These are phyloP conservation scores for Yponomeuta malinellus DNA, from an alignment of 2,888 invertebrate genomes.

Conservation along the genomic window DNA sequence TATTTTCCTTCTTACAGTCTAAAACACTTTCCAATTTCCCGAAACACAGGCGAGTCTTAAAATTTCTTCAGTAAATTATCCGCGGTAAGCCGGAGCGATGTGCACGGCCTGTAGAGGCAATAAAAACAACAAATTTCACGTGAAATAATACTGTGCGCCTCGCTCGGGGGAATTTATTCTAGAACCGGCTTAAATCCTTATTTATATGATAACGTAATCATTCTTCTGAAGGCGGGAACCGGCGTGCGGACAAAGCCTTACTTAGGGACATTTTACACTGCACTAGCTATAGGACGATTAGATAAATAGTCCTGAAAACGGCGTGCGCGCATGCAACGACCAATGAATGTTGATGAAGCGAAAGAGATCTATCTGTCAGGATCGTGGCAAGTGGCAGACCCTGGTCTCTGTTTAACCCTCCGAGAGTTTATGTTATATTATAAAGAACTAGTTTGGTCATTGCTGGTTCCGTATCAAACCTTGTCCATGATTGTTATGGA, in stretches of 20 bases:
- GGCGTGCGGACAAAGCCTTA: not conserved
- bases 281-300: no score
- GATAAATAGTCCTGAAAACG: no score
- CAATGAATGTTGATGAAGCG: no score
- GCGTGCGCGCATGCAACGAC: no score
- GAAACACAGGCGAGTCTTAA: constrained; percentile 1
- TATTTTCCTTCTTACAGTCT: not conserved
- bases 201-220: constrained; percentile 42
- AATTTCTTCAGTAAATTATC: constrained; percentile 12
- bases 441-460: no score
- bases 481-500: no score
- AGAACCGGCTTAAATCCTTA: constrained; percentile 64
- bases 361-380: no score
- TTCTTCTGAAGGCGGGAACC: constrained; percentile 8
- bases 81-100: constrained; percentile 3
- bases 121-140: constrained; percentile 66
- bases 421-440: no score
- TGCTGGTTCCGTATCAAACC: no score
- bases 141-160: constrained; percentile 48
- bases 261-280: not conserved
- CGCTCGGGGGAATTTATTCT: constrained; percentile 45
- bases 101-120: constrained; percentile 27
- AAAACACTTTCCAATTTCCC: constrained; percentile 5
- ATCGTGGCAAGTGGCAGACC: no score
- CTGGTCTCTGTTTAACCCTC: no score